A percentile compares a stretch with the other conserved stretches of the same genome.
These are phyloP conservation scores for Eumaeus atala DNA, from an alignment of 1,140 invertebrate genomes.

Conservation along the genomic window DNA sequence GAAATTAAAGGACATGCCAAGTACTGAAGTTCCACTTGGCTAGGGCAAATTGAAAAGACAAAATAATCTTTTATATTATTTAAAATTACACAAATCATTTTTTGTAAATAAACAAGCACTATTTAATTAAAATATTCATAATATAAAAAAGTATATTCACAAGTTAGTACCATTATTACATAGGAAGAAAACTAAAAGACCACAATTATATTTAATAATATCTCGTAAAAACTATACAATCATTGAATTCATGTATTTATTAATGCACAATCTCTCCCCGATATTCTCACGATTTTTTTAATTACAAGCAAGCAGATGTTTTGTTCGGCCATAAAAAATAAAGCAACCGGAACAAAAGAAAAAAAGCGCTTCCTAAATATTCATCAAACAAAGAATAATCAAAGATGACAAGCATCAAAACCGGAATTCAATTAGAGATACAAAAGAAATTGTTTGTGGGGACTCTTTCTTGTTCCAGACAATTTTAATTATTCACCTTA, in stretches of 20 bases:
- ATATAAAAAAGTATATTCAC: no score
- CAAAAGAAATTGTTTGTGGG: conserved; percentile 60
- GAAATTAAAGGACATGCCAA: no score
- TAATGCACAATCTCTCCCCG: conserved; percentile 46
- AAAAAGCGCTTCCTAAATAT: conserved; percentile 51
- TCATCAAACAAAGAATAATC: conserved; percentile 64
- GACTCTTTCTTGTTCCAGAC: conserved; percentile 50
- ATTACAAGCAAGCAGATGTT: conserved; percentile 62
- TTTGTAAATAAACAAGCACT: no score
- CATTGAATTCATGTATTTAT: conserved; percentile 30
- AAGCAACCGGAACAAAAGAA: conserved; percentile 39
- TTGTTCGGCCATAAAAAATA: conserved; percentile 54
- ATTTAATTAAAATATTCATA: no score
- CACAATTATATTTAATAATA: conserved; percentile 13
- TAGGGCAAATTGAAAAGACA: no score
- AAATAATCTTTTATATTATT: no score
- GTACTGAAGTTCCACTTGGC: no score
- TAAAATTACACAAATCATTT: no score
- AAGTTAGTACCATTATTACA: no score
- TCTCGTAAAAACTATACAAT: conserved; percentile 10
- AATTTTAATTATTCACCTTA: conserved; percentile 61
- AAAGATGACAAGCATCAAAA: conserved; percentile 62
- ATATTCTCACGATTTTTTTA: conserved; percentile 69
- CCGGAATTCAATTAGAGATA: conserved; percentile 68
- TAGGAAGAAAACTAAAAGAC: conserved; percentile 4